A percentile compares a stretch with the other conserved stretches of the same genome.
phyloP scores from a whole-genome alignment of 2,888 invertebrate genomes.

The Ectemnius continuus region DNA sequence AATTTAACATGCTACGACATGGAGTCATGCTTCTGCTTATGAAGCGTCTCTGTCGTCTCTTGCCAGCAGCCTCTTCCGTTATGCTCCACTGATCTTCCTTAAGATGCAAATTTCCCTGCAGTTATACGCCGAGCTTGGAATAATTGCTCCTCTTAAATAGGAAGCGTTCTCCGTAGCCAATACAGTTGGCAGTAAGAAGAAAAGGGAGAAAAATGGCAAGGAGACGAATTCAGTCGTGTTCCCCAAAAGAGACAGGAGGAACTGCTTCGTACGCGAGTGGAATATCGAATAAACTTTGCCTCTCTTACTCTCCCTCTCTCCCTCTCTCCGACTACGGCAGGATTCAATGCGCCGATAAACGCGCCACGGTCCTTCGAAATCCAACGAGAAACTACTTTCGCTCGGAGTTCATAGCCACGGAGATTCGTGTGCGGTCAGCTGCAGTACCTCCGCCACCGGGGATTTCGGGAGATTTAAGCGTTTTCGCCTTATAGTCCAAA shows the following conservation, averaged over 20 bases:
- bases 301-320: neutral
- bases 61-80: neutral
- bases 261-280: conserved; percentile 61
- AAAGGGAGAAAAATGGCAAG: neutral
- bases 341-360: conserved; percentile 54
- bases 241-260: conserved; percentile 15
- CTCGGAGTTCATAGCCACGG: conserved; percentile 34
- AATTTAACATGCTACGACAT: neutral
- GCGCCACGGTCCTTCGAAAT: conserved; percentile 37
- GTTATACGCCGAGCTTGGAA: conserved; percentile 1
- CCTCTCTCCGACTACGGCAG: neutral
- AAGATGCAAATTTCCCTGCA: neutral
- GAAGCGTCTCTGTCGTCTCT: neutral
- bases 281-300: conserved; percentile 66
- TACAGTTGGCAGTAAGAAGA: neutral
- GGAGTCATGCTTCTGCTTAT: neutral
- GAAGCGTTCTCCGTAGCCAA: neutral
- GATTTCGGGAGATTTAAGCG: neutral
- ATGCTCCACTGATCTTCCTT: conserved; percentile 13
- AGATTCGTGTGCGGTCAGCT: conserved; percentile 4
- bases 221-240: neutral
- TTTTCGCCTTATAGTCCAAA: neutral
- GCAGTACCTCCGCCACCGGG: neutral
- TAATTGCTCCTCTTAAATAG: conserved; percentile 2
- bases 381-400: conserved; percentile 33